Evolutionary conservation across 2,888 invertebrate species (phyloP), one percentile per base, ranked within the genome.

Genomic region (Entomobrya proxima): DNA sequence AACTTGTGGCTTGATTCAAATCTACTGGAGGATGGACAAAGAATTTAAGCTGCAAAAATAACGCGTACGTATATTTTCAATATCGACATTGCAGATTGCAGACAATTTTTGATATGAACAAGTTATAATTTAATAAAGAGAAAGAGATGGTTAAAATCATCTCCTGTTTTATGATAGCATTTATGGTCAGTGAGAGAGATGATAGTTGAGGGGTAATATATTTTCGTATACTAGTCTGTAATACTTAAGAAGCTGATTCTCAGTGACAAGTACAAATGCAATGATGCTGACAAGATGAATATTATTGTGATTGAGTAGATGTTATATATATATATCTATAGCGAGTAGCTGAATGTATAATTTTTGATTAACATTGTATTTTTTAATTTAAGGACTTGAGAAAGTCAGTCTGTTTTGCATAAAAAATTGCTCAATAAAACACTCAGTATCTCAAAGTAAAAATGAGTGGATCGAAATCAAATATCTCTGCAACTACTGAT

Each of bases 161-260:
- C 55, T 32, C 21, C 15, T 40, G 30, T 52, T 69, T 74, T 74
- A 5, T 58, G 11, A 35, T 24, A 47, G 82, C 83, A 55, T 72
- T 77, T 77, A 52, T 61, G 44, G 7, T 21, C 47, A 9, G 37
- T 72, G 37, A 37, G 11, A 52, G 35, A 9, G 47, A 75, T 72
- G 61, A 7, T 40, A 11, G 35, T 13, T 67, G 35, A 35, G 32
- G 69, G 50, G 69, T 78, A 50, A 47, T 58, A 64, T 85, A 85
- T 85, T 85, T 85, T 85, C 75, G 11, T 85, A 76, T 85, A 79
- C 85, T 85, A 85, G 85, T 85, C 85, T 37, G 52, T 52, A 78
- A 50, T 84, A 78, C 77, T 76, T 79, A 80, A 15, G 21, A 79
- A 67, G 78, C 58, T 80, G 85, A 85, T 85, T 80, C 85, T 85